Percentiles rank a stretch among this genome's conserved stretches.
These are phyloP conservation scores for Mythimna loreyi DNA, from an alignment of 2,888 invertebrate species.

Conservation along the genomic window DNA sequence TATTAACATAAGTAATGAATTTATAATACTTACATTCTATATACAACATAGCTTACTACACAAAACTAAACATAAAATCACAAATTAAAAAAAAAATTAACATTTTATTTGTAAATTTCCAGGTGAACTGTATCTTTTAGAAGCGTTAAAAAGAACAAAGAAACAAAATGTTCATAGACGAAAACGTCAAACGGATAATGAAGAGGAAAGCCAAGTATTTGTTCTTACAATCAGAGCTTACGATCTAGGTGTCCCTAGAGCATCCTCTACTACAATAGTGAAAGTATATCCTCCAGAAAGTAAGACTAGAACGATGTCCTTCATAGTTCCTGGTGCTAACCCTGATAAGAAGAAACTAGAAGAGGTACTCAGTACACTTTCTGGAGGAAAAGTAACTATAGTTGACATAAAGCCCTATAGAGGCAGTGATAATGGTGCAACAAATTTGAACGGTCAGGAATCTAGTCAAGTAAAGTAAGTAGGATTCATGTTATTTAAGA, in stretches of 20 bases:
- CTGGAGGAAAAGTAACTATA: conserved; percentile 95
- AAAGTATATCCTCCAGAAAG: conserved; percentile 95
- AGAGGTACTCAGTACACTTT: conserved; percentile 94
- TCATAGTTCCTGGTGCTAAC: conserved; percentile 95
- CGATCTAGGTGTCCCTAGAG: conserved; percentile 95
- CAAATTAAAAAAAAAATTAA: too few species aligned
- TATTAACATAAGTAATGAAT: neutral
- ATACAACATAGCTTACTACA: too few species aligned
- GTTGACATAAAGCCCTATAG: conserved; percentile 93
- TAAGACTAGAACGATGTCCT: conserved; percentile 94
- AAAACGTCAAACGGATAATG: conserved; percentile 86
- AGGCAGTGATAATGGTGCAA: conserved; percentile 86
- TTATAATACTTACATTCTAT: neutral
- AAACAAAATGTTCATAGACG: conserved; percentile 83
- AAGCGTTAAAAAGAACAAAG: conserved; percentile 86
- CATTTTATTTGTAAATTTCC: conserved; percentile 56
- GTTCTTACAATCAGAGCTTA: conserved; percentile 95
- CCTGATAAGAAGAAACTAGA: conserved; percentile 94
- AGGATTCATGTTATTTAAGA: neutral
- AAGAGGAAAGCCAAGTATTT: conserved; percentile 90
- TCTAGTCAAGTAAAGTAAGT: conserved; percentile 91
- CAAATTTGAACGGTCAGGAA: conserved; percentile 87
- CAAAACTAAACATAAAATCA: too few species aligned
- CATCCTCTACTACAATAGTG: conserved; percentile 93
- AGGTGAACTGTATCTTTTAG: conserved; percentile 93